phyloP scores from a whole-genome alignment of 2,797 vertebrate species.

The Ctenopoma kingsleyae region DNA sequence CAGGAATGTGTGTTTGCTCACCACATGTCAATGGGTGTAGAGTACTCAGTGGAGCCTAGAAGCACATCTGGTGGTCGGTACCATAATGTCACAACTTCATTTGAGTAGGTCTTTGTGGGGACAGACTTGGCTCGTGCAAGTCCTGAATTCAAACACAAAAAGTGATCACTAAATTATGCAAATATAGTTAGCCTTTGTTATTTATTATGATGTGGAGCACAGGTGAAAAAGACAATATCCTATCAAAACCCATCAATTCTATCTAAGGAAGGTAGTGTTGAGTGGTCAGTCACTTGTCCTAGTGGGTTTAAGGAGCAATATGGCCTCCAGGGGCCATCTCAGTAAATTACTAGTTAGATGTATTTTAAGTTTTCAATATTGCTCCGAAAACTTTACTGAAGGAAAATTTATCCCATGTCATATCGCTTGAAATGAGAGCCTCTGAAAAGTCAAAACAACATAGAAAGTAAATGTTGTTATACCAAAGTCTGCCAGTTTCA shows the following conservation, averaged over 20 bases:
- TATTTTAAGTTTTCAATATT: background rate
- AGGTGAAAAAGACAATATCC: conserved; percentile 1
- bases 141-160: conserved; percentile 70
- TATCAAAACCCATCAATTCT: too few relatives aligned
- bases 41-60: conserved; percentile 87
- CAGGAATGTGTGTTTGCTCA: conserved; percentile 61
- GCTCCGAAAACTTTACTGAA: background rate
- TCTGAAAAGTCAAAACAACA: background rate
- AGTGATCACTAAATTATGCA: background rate
- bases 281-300: background rate
- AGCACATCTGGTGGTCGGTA: conserved; percentile 88
- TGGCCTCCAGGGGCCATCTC: background rate
- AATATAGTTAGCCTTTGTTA: background rate
- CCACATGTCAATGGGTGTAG: conserved; percentile 89
- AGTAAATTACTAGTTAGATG: background rate
- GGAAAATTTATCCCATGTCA: background rate
- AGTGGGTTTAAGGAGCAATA: background rate
- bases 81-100: conserved; percentile 87
- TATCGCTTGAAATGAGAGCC: background rate
- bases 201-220: background rate
- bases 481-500: conserved; percentile 89
- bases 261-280: conserved; percentile 50
- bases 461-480: conserved; percentile 1
- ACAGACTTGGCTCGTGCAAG: conserved; percentile 87
- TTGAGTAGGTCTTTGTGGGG: conserved; percentile 86